These are phyloP conservation scores for Drosophila parabipectinata DNA, from an alignment of 1,140 invertebrate genomes.

Conservation along the genomic window DNA sequence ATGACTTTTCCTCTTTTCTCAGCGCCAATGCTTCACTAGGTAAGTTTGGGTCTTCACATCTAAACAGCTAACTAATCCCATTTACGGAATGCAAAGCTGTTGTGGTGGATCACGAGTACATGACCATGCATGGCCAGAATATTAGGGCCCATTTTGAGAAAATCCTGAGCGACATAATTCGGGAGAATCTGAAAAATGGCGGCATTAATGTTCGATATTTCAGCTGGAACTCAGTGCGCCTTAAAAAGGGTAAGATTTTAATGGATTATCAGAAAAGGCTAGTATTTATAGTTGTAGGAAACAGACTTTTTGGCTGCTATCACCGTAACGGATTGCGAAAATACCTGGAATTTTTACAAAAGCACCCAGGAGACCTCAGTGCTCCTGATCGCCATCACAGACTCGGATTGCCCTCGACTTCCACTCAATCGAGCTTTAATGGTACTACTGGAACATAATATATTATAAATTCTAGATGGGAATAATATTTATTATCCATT, in stretches of 20 bases:
- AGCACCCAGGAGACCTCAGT: slow-evolving; percentile 86
- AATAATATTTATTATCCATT: not conserved
- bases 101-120: slow-evolving; percentile 87
- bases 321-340: slow-evolving; percentile 88
- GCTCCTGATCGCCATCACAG: slow-evolving; percentile 88
- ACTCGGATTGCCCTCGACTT: slow-evolving; percentile 89
- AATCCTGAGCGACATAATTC: slow-evolving; percentile 86
- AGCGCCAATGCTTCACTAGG: slow-evolving; percentile 89
- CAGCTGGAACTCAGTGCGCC: slow-evolving; percentile 87
- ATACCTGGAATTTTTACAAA: slow-evolving; percentile 88
- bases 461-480: not conserved
- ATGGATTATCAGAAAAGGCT: not conserved
- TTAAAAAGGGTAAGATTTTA: slow-evolving; percentile 86
- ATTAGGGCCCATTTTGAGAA: slow-evolving; percentile 86
- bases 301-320: slow-evolving; percentile 89
- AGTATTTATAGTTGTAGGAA: not conserved
- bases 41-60: slow-evolving; percentile 75
- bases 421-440: slow-evolving; percentile 88
- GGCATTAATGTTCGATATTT: slow-evolving; percentile 88
- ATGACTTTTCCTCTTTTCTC: slow-evolving; percentile 89
- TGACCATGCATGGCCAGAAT: slow-evolving; percentile 86
- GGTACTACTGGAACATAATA: slow-evolving; percentile 32
- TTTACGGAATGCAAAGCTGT: slow-evolving; percentile 84
- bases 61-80: not conserved
- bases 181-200: slow-evolving; percentile 87